Base-by-base conservation (phyloP, 2,113 vertebrate species). In the Trichechus manatus region DNA sequence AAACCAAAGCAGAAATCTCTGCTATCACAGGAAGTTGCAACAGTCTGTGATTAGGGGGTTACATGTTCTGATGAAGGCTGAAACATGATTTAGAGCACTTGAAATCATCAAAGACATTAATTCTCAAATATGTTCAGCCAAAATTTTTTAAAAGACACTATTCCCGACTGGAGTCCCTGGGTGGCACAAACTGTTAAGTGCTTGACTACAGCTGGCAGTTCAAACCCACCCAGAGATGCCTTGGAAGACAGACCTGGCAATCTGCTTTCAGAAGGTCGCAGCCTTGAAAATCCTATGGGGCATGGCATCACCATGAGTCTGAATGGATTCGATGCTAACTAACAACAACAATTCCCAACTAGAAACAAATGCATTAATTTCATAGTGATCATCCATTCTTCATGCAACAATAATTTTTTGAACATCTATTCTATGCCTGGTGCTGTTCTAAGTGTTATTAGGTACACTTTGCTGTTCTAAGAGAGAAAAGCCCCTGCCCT, bases 1-100 rank as follows among this genome's bases (percentile, higher is more conserved):
- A 88, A 89, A 72, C 2, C 19, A 89, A 96, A 88, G 29, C 72
- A 85, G 27, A 91, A 87, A 95, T 91, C 33, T 78, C 23, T 93
- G 33, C 87, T 84, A n/a, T 10, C 50, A 9, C 1, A 91, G 23
- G 23, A 83, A 87, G 42, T 53, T 75, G 14, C 59, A 72, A 13
- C 23, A 74, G 64, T 63, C n/a, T 33, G 29, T 36, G 44, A 39
- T 56, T 64, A 80, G 5, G 5, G 4, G 59, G 79, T 66, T 87
- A 70, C 82, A 27, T 31, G n/a, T 68, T 14, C 29, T 78, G 25
- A 82, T 82, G 44, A 74, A 92, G 10, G 1, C 27, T 72, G 23
- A 92, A 84, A 33, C 22, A 56, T 31, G 39, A 61, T 61, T 79
- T 82, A 81, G 66, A 93, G 79, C 20, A 86, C 9, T 61, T 8